Evolutionary conservation across 2,888 invertebrate species (phyloP).

Genomic region (Tortricodes alternella): DNA sequence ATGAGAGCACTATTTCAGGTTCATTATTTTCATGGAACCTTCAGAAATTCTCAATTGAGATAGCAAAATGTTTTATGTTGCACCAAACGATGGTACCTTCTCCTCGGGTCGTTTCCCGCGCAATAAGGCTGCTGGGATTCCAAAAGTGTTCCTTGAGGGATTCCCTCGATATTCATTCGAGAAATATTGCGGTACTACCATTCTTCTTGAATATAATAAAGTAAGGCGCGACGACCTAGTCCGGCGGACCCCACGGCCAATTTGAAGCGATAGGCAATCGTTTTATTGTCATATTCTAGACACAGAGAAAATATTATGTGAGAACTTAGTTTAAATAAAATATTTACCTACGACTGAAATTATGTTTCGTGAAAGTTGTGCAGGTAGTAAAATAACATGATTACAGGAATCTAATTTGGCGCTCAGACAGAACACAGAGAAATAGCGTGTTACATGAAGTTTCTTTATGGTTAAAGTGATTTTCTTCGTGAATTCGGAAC

Average conservation of each 20-base stretch:
- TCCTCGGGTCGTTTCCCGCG: slow-evolving; percentile 42
- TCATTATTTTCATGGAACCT: slow-evolving; percentile 3
- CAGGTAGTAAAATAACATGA: slow-evolving; percentile 11
- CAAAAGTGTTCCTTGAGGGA: slow-evolving; percentile 61
- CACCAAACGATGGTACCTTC: slow-evolving; percentile 52
- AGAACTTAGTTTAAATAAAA: slow-evolving; percentile 1
- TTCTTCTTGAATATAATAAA: slow-evolving; percentile 56
- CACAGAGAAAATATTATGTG: slow-evolving; percentile 11
- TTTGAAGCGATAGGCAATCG: slow-evolving; percentile 17
- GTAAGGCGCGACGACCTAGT: slow-evolving; percentile 47
- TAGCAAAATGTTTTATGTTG: slow-evolving; percentile 55
- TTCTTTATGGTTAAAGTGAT: slow-evolving; percentile 19
- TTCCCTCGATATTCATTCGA: slow-evolving; percentile 58
- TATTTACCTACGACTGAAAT: slow-evolving; percentile 1
- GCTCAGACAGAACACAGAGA: slow-evolving; percentile 16
- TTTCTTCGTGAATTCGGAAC: slow-evolving; percentile 19
- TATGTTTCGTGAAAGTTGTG: slow-evolving; percentile 4
- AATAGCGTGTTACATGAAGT: slow-evolving; percentile 28
- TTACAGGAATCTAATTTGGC: slow-evolving; percentile 24
- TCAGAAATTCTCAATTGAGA: slow-evolving; percentile 35
- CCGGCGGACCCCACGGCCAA: slow-evolving; percentile 29
- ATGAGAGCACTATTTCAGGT: neutral
- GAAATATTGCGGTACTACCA: slow-evolving; percentile 57
- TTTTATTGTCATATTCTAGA: slow-evolving; percentile 11
- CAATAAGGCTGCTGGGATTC: slow-evolving; percentile 58